Conservation (phyloP, 2,888 invertebrate genomes). For the Polymixis flavicincta region DNA sequence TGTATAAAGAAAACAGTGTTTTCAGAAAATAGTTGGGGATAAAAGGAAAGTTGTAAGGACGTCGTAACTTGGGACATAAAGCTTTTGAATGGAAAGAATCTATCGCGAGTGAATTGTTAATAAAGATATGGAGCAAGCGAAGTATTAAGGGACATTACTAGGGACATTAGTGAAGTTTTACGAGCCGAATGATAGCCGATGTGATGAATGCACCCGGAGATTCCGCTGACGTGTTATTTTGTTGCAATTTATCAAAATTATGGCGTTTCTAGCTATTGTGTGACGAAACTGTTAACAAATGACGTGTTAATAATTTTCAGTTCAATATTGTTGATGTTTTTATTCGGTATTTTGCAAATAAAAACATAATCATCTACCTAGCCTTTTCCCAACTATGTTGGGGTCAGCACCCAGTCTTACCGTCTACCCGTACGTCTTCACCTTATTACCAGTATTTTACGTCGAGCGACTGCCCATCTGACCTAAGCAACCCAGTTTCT, state of each 20-base stretch:
- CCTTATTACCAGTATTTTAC: too few relatives aligned
- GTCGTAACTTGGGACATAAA: constrained; percentile 88
- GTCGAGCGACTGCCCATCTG: too few relatives aligned
- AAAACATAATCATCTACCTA: too few relatives aligned
- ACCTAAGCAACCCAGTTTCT: too few relatives aligned
- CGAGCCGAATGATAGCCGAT: constrained; percentile 79
- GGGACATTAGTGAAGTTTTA: constrained; percentile 88
- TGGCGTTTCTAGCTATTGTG: constrained; percentile 52
- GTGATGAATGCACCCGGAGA: constrained; percentile 85
- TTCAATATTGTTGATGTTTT: constrained; percentile 11
- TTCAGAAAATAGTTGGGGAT: constrained; percentile 88
- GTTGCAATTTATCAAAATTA: constrained; percentile 78
- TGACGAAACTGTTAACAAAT: constrained; percentile 43
- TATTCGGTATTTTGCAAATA: too few relatives aligned
- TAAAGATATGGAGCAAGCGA: constrained; percentile 88
- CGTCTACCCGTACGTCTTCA: too few relatives aligned
- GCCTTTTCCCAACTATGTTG: too few relatives aligned
- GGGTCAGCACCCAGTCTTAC: too few relatives aligned
- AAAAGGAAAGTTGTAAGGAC: constrained; percentile 88
- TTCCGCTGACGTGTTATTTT: constrained; percentile 67
- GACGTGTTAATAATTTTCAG: neutral
- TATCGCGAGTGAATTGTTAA: constrained; percentile 88
- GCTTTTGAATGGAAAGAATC: constrained; percentile 88
- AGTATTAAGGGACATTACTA: constrained; percentile 78
- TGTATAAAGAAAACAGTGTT: constrained; percentile 89